A percentile compares a stretch with the other conserved stretches of the same genome.
phyloP scores from a whole-genome alignment of 2,113 vertebrate species.

The Amazona vittata region DNA sequence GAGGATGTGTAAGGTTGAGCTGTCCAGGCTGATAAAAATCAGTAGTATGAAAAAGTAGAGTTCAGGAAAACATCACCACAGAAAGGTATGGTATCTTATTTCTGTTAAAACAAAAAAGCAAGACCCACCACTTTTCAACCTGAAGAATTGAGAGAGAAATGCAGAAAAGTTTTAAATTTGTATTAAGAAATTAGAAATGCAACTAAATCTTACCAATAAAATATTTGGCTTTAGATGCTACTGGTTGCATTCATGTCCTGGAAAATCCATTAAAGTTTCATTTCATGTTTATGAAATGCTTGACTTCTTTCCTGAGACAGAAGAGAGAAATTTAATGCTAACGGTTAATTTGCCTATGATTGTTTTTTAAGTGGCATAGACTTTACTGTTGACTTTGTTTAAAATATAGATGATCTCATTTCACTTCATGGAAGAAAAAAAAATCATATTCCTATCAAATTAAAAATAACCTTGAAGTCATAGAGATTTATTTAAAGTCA shows the following conservation, averaged over 20 bases:
- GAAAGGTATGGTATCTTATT: neutral
- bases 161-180: neutral
- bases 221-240: neutral
- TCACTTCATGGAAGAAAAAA: neutral
- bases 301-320: neutral
- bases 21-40: conserved; percentile 43
- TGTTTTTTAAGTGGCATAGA: neutral
- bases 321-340: neutral
- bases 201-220: neutral
- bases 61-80: neutral
- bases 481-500: neutral
- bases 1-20: conserved; percentile 11
- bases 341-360: neutral
- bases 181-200: neutral
- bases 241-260: neutral
- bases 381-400: neutral
- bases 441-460: neutral
- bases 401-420: neutral
- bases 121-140: neutral
- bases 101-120: neutral
- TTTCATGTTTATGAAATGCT: neutral
- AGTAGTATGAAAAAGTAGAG: neutral
- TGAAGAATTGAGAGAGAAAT: neutral
- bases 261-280: neutral
- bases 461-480: conserved; percentile 6